Percentiles rank a stretch among this genome's conserved stretches.
Evolutionary conservation across 2,797 vertebrate genomes (phyloP).

Genomic region (Heterohyrax brucei): DNA sequence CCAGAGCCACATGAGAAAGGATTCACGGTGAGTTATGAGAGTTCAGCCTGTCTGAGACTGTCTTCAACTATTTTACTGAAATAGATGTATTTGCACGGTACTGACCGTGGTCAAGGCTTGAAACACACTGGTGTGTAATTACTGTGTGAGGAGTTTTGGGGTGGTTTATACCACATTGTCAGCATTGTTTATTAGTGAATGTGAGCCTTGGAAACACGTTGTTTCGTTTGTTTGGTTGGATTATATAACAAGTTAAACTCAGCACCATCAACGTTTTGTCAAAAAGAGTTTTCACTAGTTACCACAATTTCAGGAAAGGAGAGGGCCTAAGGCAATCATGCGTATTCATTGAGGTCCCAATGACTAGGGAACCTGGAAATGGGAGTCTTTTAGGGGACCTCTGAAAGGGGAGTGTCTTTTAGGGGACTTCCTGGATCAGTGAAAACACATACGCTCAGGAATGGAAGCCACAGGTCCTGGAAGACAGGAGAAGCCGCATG

Average conservation of each 20-base stretch:
- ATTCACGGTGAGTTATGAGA: background rate
- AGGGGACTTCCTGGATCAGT: background rate
- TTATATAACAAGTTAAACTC: background rate
- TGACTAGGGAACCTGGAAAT: background rate
- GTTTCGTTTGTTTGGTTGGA: background rate
- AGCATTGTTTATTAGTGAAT: too few relatives aligned
- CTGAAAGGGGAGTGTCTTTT: too few relatives aligned
- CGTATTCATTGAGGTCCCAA: background rate
- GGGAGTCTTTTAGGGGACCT: too few relatives aligned
- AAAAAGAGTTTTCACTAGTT: too few relatives aligned
- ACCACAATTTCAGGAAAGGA: background rate
- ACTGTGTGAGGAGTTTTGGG: background rate
- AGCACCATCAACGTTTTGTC: too few relatives aligned
- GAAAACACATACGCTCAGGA: background rate
- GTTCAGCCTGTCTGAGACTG: background rate
- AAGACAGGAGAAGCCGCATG: background rate
- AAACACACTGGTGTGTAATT: too few relatives aligned
- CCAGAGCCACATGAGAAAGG: background rate
- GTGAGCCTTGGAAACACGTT: background rate
- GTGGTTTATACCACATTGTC: background rate
- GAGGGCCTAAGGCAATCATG: background rate
- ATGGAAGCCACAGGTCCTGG: background rate
- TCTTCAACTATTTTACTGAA: background rate
- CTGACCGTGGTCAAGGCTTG: background rate
- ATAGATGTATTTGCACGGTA: background rate